phyloP scores from a whole-genome alignment of 2,888 invertebrate genomes.

The Cremastinae sp. region DNA sequence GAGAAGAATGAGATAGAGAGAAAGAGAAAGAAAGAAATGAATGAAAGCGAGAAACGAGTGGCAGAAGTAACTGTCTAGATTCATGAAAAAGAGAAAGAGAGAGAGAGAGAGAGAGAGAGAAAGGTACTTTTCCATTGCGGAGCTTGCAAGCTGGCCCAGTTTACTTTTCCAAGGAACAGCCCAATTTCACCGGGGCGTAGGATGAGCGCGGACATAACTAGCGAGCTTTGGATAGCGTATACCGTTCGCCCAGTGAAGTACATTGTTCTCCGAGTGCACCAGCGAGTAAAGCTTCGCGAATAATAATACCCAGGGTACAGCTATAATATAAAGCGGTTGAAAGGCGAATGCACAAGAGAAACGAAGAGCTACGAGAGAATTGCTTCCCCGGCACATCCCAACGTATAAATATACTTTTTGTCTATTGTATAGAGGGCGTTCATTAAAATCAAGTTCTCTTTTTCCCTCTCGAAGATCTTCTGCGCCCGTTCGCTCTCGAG shows the following conservation, averaged over 20 bases:
- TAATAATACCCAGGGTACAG: slow-evolving; percentile 55
- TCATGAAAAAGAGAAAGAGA: too few relatives aligned
- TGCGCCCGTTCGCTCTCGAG: neutral
- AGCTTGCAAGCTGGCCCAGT: slow-evolving; percentile 53
- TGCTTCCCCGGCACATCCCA: neutral
- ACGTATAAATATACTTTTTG: neutral
- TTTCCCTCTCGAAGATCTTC: neutral
- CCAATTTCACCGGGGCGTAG: slow-evolving; percentile 49
- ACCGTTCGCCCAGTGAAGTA: slow-evolving; percentile 35
- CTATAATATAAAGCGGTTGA: slow-evolving; percentile 55
- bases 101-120: too few relatives aligned
- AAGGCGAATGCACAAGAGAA: slow-evolving; percentile 44
- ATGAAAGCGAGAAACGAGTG: slow-evolving; percentile 12
- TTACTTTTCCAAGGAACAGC: slow-evolving; percentile 56
- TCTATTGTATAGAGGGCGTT: slow-evolving; percentile 16
- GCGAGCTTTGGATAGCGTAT: slow-evolving; percentile 36
- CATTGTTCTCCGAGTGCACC: slow-evolving; percentile 56
- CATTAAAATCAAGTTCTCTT: neutral
- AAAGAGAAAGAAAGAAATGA: neutral
- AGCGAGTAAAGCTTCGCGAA: slow-evolving; percentile 57
- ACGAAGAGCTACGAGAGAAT: slow-evolving; percentile 30
- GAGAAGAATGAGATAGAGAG: too few relatives aligned
- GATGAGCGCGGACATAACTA: slow-evolving; percentile 37
- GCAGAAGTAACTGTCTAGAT: slow-evolving; percentile 32
- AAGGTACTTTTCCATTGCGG: slow-evolving; percentile 27